These are phyloP conservation scores for Zalophus californianus DNA, from an alignment of 2,797 vertebrate genomes.

Conservation along the genomic window DNA sequence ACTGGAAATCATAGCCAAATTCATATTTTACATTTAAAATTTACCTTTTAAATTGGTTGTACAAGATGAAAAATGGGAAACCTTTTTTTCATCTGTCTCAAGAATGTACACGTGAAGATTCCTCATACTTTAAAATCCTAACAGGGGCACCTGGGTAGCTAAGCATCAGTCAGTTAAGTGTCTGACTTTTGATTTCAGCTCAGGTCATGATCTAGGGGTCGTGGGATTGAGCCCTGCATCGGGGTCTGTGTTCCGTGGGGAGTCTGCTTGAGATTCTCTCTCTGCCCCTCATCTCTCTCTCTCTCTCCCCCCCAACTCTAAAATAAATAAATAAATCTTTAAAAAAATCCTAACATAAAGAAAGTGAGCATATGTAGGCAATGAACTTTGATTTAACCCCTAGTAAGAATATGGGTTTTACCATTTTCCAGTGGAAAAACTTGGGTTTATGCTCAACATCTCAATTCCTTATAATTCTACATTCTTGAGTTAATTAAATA, in stretches of 20 bases:
- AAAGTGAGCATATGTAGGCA: neutral
- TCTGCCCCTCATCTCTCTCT: neutral
- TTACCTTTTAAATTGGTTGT: neutral
- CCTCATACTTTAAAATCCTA: neutral
- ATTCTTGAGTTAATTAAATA: neutral
- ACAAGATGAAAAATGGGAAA: neutral
- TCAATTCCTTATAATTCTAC: neutral
- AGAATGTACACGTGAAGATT: neutral
- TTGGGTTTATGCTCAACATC: neutral
- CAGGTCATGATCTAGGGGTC: neutral
- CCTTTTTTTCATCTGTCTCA: neutral
- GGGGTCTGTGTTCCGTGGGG: neutral
- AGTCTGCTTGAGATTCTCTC: neutral
- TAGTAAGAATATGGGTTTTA: neutral
- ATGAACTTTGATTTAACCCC: neutral
- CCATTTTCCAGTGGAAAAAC: neutral
- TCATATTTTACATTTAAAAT: conserved; percentile 24
- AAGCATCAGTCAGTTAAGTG: neutral
- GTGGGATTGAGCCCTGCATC: neutral
- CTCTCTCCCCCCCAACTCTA: neutral
- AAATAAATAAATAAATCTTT: neutral
- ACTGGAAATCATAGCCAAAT: neutral
- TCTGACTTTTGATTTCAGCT: neutral
- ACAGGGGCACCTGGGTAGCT: neutral
- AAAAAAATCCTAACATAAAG: neutral